These are phyloP conservation scores for Leptosomus discolor DNA, from an alignment of 2,113 vertebrate species.

Conservation along the genomic window DNA sequence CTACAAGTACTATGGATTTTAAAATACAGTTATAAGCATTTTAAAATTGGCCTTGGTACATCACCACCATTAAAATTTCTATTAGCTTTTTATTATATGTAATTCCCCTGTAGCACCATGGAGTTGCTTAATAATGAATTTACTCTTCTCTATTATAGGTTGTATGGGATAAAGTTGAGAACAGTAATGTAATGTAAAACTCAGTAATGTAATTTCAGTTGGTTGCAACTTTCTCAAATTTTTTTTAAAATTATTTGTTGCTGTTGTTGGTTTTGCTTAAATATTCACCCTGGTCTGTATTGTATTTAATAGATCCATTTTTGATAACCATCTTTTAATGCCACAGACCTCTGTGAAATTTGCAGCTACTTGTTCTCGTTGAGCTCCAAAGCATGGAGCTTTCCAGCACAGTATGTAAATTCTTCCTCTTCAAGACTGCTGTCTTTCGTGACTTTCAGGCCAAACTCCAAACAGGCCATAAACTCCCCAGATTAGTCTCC, in stretches of 20 bases:
- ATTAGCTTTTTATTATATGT: conserved; percentile 30
- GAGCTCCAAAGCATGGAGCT: background rate
- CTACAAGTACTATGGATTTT: conserved; percentile 22
- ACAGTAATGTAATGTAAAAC: background rate
- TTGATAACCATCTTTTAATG: background rate
- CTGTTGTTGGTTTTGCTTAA: background rate
- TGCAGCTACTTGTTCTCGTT: background rate
- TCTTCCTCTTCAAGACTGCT: background rate
- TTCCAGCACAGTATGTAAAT: background rate
- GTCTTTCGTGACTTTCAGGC: background rate
- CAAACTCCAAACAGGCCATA: background rate
- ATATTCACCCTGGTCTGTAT: background rate
- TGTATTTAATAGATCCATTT: background rate
- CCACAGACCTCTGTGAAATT: background rate
- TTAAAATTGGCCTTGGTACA: background rate
- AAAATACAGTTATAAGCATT: conserved; percentile 16
- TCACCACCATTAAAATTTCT: conserved; percentile 34
- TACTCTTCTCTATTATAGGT: background rate
- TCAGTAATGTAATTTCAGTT: background rate
- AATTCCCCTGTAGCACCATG: conserved; percentile 10
- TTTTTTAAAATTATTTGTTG: background rate
- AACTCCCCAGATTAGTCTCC: background rate
- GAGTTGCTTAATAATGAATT: conserved; percentile 16
- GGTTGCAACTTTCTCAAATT: background rate
- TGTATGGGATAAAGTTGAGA: background rate